These are phyloP conservation scores for Sepioteuthis lessoniana DNA, from an alignment of 2,888 invertebrate species.

Conservation along the genomic window DNA sequence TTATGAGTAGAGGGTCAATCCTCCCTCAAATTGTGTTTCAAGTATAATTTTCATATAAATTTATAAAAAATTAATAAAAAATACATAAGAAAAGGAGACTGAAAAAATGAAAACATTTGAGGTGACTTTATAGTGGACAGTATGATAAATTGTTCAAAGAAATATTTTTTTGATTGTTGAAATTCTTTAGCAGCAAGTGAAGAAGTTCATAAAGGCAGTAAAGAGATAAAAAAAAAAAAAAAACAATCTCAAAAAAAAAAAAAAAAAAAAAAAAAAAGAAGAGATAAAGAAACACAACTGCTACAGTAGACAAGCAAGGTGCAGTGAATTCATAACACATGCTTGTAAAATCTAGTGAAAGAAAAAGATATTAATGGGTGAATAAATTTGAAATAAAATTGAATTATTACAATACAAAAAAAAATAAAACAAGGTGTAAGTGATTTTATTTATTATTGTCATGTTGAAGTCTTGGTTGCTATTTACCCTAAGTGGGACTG, in stretches of 20 bases:
- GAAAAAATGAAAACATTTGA: too few relatives aligned
- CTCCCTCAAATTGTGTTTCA: too few relatives aligned
- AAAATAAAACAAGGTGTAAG: not conserved
- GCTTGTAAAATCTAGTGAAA: slow-evolving; percentile 33
- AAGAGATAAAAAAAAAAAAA: not conserved
- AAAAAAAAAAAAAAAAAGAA: not conserved
- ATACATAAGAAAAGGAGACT: too few relatives aligned
- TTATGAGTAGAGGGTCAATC: too few relatives aligned
- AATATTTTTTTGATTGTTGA: too few relatives aligned
- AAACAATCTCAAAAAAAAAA: too few relatives aligned
- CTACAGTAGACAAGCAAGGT: slow-evolving; percentile 33
- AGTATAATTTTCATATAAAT: too few relatives aligned
- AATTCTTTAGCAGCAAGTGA: too few relatives aligned
- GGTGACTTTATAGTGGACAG: too few relatives aligned
- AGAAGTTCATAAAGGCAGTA: not conserved
- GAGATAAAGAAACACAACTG: not conserved
- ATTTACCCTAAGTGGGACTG: too few relatives aligned
- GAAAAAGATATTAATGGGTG: slow-evolving; percentile 11
- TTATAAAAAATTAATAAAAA: too few relatives aligned
- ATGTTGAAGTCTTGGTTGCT: not conserved
- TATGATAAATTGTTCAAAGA: too few relatives aligned
- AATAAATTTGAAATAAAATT: slow-evolving; percentile 7
- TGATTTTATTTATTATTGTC: not conserved
- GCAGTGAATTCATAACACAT: not conserved
- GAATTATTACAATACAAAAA: slow-evolving; percentile 33